Evolutionary conservation across 2,113 vertebrate genomes (phyloP).

Genomic region (Zosterops lateralis): DNA sequence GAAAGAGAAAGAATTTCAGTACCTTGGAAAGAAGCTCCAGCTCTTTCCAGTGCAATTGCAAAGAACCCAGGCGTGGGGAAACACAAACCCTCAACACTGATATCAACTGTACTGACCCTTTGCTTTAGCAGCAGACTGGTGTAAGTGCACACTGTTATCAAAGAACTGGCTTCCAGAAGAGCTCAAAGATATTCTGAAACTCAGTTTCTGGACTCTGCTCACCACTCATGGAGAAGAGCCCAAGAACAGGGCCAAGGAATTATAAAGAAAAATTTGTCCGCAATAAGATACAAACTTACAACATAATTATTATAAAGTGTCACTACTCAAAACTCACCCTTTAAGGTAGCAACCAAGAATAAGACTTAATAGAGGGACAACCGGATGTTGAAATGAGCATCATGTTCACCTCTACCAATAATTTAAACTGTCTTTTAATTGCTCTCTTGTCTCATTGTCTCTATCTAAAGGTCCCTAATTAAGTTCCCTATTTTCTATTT

Average conservation of each 20-base stretch:
- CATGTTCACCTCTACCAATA: background rate
- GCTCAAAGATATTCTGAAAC: background rate
- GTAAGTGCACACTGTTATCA: fast-evolving
- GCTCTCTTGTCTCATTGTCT: background rate
- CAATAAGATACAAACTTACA: background rate
- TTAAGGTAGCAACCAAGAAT: background rate
- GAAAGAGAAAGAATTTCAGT: background rate
- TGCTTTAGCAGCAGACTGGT: background rate
- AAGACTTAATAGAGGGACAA: background rate
- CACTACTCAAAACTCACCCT: background rate
- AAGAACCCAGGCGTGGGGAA: background rate
- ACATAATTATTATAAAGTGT: background rate
- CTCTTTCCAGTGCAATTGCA: background rate
- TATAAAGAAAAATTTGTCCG: background rate
- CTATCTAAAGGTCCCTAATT: fast-evolving
- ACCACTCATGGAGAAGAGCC: background rate
- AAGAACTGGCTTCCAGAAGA: background rate
- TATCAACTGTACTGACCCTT: background rate
- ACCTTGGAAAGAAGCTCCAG: background rate
- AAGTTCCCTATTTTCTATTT: too few species aligned
- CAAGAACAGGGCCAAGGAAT: background rate
- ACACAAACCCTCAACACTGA: background rate
- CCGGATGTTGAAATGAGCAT: background rate
- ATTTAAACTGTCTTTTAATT: background rate
- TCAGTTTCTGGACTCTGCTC: background rate